Evolutionary conservation across 1,140 invertebrate genomes (phyloP), one percentile per base, ranked within the genome.

Genomic region (Dendrolimus kikuchii): DNA sequence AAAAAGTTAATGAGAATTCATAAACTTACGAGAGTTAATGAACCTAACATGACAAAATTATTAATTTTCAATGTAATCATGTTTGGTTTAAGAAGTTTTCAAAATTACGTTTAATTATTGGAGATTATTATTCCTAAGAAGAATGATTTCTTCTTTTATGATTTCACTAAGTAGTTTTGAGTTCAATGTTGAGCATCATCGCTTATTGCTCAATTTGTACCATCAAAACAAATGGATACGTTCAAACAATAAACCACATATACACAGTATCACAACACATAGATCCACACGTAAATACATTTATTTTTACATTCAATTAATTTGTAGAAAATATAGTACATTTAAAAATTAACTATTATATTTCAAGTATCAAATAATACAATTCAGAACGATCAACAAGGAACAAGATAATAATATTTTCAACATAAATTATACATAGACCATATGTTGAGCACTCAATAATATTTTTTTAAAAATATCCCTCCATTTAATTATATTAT

Each of bases 191-290:
- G 81, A 83, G 80, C 80, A 81, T 72, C 49, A 56, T 40, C 60
- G 50, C 42, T 72, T 77, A 77, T 79, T 79, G 78, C 81, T 62
- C 73, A 58, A 68, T 77, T 84, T 80, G 73, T 80, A 78, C 73
- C 76, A 66, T 70, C 61, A 81, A 76, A 80, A 67, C 60, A 76
- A 74, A 75, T 63, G 73, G 59, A 72, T 64, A 67, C 43, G 42
- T 67, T 64, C 70, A 78, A 78, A 76, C 64, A 68, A 75, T 71
- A 70, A 68, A 71, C 50, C 67, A 68, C 69, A 70, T 68, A 79
- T 72, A 75, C 71, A 79, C 70, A 68, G 52, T 84, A 84, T 86
- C 82, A 86, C 82, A 86, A 86, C 82, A 82, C 80, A 76, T 74
- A 84, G 74, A 71, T 83, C 6, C 43, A 79, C 73, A 76, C 64